Evolutionary conservation across 2,113 vertebrate genomes (phyloP).

Genomic region (Coptodon rendalli): DNA sequence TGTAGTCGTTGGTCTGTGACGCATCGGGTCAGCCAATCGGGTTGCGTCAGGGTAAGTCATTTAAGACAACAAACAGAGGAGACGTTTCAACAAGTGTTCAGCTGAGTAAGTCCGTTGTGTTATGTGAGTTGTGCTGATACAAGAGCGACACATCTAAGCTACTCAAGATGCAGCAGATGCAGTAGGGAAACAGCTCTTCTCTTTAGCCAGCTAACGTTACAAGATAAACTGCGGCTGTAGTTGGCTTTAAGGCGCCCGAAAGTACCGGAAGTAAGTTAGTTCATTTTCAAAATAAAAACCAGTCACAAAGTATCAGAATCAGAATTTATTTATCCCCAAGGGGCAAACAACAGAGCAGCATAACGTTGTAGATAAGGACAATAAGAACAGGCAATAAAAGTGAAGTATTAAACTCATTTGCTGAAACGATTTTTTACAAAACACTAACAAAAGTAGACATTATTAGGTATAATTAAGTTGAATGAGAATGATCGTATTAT

Average conservation of each 20-base stretch:
- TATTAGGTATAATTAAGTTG: background rate
- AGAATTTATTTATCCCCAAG: background rate
- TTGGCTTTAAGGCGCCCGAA: background rate
- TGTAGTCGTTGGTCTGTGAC: background rate
- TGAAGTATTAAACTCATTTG: accelerated
- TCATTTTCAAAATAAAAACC: background rate
- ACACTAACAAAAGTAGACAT: background rate
- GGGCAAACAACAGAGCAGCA: background rate
- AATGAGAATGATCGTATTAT: background rate
- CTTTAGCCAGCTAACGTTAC: background rate
- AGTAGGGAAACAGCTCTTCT: background rate
- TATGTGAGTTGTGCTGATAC: background rate
- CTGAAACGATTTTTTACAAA: background rate
- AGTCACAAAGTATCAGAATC: background rate
- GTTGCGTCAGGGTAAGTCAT: background rate
- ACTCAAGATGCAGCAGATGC: background rate
- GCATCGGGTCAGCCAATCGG: constrained; percentile 8
- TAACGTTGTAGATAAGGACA: background rate
- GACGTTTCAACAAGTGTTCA: background rate
- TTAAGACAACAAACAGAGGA: background rate
- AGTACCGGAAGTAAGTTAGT: background rate
- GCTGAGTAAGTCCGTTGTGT: accelerated
- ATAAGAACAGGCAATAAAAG: background rate
- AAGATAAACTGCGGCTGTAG: background rate
- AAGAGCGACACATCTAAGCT: background rate